Evolutionary conservation across 1,140 invertebrate genomes (phyloP), one percentile per base, ranked within the genome.

Genomic region (Bombus soroeensis): DNA sequence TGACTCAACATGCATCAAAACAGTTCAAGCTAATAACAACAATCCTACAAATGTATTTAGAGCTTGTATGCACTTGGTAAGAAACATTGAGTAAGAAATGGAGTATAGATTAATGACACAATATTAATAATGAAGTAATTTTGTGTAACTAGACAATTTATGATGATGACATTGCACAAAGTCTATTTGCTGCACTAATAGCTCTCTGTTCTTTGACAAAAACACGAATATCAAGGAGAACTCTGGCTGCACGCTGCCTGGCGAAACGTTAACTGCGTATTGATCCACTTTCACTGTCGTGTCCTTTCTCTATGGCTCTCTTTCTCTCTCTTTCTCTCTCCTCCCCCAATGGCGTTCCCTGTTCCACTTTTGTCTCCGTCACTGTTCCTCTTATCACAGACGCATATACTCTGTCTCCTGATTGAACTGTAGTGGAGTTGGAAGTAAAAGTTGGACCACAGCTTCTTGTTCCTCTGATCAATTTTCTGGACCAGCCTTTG

Each of bases 231-330:
- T 39, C 28, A 12, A 43, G 64, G 43, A 87, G 74, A 81, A 86
- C 89, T 64, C 39, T 37, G 43, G 62, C 34, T 72, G 82, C 81
- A 89, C 83, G 75, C 74, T 82, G 79, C 72, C 70, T 78, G 80
- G 81, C 88, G 43, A 76, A 84, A 88, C 90, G 81, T 85, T 89
- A 79, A 85, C 85, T 53, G 83, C 73, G 89, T 95, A 95, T 95
- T 94, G 94, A 95, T 95, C 94, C 92, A 94, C 94, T 94, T 94
- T 94, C 94, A 94, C 94, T 91, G 83, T 81, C 77, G 81, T 82
- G 81, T 90, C 88, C 83, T 87, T 89, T 87, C 86, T 91, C 80
- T 84, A 79, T 76, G 64, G 83, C 84, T 88, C 79, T 73, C 78
- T 78, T 71, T 87, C 85, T 89, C 68, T 39, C 39, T 68, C 83